Evolutionary conservation across 2,888 invertebrate genomes (phyloP).

Genomic region (Trissoscelio sp.): DNA sequence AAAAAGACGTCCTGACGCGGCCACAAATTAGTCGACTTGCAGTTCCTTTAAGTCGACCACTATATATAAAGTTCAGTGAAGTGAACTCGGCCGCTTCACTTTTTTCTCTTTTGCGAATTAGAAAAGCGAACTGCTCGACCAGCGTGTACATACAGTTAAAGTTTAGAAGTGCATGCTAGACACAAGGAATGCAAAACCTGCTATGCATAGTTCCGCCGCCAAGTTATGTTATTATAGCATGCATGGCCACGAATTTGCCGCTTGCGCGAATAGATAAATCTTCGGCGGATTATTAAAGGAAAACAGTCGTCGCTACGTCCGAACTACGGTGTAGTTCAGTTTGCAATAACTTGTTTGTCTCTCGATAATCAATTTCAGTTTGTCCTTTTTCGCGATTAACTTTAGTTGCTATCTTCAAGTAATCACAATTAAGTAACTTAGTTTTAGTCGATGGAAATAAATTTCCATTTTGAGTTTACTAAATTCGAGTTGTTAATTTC

Average conservation of each 20-base stretch:
- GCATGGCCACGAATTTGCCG: constrained; percentile 36
- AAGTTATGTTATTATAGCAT: constrained; percentile 39
- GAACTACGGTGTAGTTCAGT: constrained; percentile 13
- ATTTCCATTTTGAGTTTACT: too few relatives aligned
- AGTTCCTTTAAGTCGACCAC: constrained; percentile 1
- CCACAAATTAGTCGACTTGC: constrained; percentile 35
- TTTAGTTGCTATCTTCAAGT: too few relatives aligned
- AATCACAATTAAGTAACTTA: too few relatives aligned
- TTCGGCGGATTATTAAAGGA: constrained; percentile 19
- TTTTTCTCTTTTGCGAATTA: constrained; percentile 24
- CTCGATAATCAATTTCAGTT: too few relatives aligned
- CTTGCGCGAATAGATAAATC: constrained; percentile 36
- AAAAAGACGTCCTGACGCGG: constrained; percentile 12
- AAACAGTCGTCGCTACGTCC: constrained; percentile 11
- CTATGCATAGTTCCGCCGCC: constrained; percentile 22
- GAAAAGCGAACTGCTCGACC: constrained; percentile 15
- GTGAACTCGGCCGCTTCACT: constrained; percentile 2
- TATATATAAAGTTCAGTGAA: constrained; percentile 3
- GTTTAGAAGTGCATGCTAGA: constrained; percentile 30
- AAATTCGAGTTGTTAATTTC: too few relatives aligned
- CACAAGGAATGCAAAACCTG: constrained; percentile 40
- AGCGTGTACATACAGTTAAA: constrained; percentile 17
- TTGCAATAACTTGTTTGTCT: constrained; percentile 7
- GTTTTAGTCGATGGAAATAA: too few relatives aligned
- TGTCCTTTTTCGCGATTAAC: too few relatives aligned